Base-by-base conservation (phyloP, 2,888 invertebrate species). In the Papilio gigon region DNA sequence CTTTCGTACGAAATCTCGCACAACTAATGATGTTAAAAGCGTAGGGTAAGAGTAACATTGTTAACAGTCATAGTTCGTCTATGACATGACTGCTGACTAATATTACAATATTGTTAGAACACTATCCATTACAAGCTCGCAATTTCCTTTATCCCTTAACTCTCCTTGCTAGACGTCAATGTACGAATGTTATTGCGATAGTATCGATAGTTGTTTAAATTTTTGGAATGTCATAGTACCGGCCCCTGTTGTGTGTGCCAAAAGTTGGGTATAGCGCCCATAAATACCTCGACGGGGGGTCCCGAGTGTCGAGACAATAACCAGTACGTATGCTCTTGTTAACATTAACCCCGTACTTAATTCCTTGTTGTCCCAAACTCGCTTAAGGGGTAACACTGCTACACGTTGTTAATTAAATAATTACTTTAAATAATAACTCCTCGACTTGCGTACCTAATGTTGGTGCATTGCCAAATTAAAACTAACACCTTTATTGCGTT, bases 351-450 rank as follows among this genome's bases (percentile, higher is more conserved):
- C 81, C 82, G 83, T 85, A 87, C 88, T 90, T 90, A 91, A 90
- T 90, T 86, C 91, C 89, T 87, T 88, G 89, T 89, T 86, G 88
- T 86, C 87, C 87, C 86, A 84, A 87, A 90, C 89, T 89, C 85
- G 82, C 88, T 90, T 89, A 88, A 88, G 90, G 89, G 90, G 90
- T 87, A 87, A 87, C 85, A 85, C 87, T 85, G 80, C 80, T 82
- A 89, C 88, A 89, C 83, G 80, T 80, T 89, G 90, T 89, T 92
- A 89, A 90, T 92, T 91, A 90, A 90, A 90, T 90, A 91, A 91
- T 91, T 90, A 91, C 90, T 89, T 87, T 87, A 86, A 89, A 89
- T 90, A 89, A 90, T 89, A 90, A 90, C 90, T 88, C 81, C 79
- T 78, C 76, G 81, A 78, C 74, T 73, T 47, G 35, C 22, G 3